These are phyloP conservation scores for Chionis minor DNA, from an alignment of 2,113 vertebrate species.

Conservation along the genomic window DNA sequence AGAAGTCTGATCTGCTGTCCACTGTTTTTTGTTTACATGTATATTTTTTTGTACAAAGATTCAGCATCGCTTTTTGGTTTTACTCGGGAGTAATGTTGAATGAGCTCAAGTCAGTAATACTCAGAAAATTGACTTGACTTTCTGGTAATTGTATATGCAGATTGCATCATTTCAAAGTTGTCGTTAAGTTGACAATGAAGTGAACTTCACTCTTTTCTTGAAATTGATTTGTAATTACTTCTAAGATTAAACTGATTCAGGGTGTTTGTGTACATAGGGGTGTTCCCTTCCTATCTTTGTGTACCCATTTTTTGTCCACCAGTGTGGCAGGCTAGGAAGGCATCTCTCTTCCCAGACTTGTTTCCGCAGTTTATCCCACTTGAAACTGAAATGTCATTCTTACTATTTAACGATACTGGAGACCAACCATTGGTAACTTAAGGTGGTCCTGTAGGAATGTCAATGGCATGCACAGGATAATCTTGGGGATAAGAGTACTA, in stretches of 20 bases:
- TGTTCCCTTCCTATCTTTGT: not conserved
- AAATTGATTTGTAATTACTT: not conserved
- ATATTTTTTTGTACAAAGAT: not conserved
- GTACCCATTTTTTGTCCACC: not conserved
- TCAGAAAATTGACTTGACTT: not conserved
- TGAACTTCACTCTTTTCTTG: not conserved
- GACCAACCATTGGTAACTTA: not conserved
- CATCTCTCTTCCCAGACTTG: not conserved
- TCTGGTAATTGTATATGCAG: not conserved
- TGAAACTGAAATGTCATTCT: not conserved
- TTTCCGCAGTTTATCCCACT: not conserved
- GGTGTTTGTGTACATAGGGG: rapidly evolving
- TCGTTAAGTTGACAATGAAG: not conserved
- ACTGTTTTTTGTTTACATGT: not conserved
- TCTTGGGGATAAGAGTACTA: not conserved
- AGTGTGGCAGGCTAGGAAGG: not conserved
- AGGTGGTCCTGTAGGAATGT: not conserved
- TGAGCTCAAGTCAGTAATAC: not conserved
- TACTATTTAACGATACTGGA: not conserved
- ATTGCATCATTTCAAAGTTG: not conserved
- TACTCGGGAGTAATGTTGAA: not conserved
- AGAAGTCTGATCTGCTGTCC: not conserved
- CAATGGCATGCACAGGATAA: not conserved
- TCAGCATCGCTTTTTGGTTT: not conserved
- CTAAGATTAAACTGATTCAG: not conserved